Base-by-base conservation (phyloP, 2,888 invertebrate genomes). In the Lomographa bimaculata region DNA sequence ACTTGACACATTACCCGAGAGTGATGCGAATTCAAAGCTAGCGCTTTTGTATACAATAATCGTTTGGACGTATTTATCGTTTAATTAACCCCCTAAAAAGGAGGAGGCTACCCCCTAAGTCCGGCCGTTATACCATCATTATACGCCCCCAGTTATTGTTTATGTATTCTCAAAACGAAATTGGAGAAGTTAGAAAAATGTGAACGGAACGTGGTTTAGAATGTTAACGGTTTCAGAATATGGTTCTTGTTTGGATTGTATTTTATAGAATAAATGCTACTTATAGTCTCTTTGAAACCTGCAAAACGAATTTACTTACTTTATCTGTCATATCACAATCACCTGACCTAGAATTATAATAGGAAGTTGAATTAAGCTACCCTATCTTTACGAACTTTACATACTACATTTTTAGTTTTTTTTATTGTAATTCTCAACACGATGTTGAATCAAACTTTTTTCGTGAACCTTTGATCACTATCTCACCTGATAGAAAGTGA, bases 1-100 rank as follows among this genome's bases (percentile, higher is more conserved):
- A 65, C 76, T 77, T 86, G 87, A 87, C 85, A 86, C 85, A 85
- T 84, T 83, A 84, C 84, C 54, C 43, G 77, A 77, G 80, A 89
- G 79, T 86, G 87, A 87, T 87, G 86, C 78, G 84, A 87, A 86
- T 87, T 79, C 85, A 86, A 83, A 89, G 76, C 73, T 75, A 75
- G 65, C 66, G 59, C 68, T 75, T 83, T 82, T 80, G 78, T 85
- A 84, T 81, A 85, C 80, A 79, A 85, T 85, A 84, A 83, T 76
- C 79, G 79, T 84, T 77, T 50, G 58, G 62, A 69, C 78, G 32
- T 87, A 86, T 89, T 89, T 87, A 89, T 89, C 77, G 86, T 85
- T 87, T 86, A 87, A 89, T 89, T 86, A 86, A 73, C 79, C 72
- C 71, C 54, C 65, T 53, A 52, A 66, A n/a, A n/a, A n/a, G n/a